Evolutionary conservation across 2,113 vertebrate species (phyloP).

Genomic region (Donacobius atricapilla): DNA sequence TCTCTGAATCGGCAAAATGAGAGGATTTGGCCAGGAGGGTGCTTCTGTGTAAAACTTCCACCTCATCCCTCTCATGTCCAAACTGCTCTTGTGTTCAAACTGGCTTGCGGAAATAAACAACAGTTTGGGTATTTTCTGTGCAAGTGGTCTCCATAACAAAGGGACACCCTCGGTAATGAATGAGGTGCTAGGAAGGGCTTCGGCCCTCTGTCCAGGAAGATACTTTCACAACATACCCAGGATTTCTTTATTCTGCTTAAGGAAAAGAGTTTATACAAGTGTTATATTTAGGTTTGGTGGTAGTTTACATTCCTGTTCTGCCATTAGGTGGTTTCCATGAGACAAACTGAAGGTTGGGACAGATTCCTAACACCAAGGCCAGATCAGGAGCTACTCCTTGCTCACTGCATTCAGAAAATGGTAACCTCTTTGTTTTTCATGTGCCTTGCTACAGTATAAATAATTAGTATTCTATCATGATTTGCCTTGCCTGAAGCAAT

Average conservation of each 20-base stretch:
- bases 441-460: not conserved
- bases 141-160: fast-evolving
- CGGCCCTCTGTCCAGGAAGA: fast-evolving
- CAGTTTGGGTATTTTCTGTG: not conserved
- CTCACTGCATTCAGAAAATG: not conserved
- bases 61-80: not conserved
- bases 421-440: not conserved
- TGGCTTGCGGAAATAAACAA: not conserved
- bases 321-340: not conserved
- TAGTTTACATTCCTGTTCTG: not conserved
- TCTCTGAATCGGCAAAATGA: not conserved
- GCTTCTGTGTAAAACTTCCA: not conserved
- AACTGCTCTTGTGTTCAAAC: not conserved
- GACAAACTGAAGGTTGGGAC: fast-evolving
- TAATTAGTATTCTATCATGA: not conserved
- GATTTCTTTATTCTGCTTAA: not conserved
- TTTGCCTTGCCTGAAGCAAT: not conserved
- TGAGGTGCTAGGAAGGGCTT: not conserved
- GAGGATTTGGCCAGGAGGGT: fast-evolving
- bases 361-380: not conserved
- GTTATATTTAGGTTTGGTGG: not conserved
- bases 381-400: not conserved
- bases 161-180: not conserved
- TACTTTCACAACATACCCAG: not conserved
- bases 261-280: not conserved